phyloP scores from a whole-genome alignment of 2,888 invertebrate species.

The Muschampia plurimacula region DNA sequence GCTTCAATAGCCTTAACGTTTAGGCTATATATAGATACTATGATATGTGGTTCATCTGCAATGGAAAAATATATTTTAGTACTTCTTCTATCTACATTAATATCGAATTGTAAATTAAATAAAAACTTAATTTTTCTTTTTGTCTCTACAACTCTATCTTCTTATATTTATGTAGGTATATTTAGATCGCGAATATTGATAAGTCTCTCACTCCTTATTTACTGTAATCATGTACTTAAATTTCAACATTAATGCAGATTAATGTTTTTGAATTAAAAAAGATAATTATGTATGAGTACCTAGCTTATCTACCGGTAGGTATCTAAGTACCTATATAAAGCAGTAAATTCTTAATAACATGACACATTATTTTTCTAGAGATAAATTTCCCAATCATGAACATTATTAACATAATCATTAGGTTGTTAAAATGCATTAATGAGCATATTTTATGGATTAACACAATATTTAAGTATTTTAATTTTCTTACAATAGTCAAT shows the following conservation, averaged over 20 bases:
- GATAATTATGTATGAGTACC: too few relatives aligned
- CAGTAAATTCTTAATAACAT: background rate
- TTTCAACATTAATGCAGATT: too few relatives aligned
- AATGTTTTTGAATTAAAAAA: too few relatives aligned
- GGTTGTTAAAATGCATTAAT: background rate
- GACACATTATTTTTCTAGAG: background rate
- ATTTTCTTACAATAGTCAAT: too few relatives aligned
- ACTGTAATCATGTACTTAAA: too few relatives aligned
- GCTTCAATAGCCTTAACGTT: background rate
- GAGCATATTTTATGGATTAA: constrained; percentile 4
- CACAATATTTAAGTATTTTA: background rate
- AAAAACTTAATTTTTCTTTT: background rate
- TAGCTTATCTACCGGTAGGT: too few relatives aligned
- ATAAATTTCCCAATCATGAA: background rate
- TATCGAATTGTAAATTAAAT: too few relatives aligned
- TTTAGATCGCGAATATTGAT: too few relatives aligned
- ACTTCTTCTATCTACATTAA: background rate
- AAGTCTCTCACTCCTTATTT: too few relatives aligned
- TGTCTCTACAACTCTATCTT: constrained; percentile 2
- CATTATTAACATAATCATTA: background rate
- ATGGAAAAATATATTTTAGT: background rate
- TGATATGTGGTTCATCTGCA: background rate
- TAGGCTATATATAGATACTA: background rate
- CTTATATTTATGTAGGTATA: too few relatives aligned
- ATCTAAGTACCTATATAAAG: background rate